Evolutionary conservation across 2,113 vertebrate species (phyloP).

Genomic region (Sakesphorus luctuosus): DNA sequence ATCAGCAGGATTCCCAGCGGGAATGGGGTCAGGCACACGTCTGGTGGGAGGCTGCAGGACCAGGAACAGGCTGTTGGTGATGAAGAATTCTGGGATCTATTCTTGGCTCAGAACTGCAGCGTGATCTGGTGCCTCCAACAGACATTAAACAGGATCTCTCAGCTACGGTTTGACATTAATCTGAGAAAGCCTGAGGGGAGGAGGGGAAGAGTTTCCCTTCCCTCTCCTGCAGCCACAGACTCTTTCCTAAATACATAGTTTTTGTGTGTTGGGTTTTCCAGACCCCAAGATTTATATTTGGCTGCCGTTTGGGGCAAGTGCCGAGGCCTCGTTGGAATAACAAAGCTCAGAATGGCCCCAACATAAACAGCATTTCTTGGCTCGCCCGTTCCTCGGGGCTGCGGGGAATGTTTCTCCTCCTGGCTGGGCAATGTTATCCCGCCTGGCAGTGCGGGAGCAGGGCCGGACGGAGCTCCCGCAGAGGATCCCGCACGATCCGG

Average conservation of each 20-base stretch:
- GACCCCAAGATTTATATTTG: background rate
- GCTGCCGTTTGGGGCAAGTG: background rate
- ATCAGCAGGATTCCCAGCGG: background rate
- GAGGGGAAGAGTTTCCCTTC: background rate
- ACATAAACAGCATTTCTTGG: background rate
- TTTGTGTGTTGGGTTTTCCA: background rate
- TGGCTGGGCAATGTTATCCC: background rate
- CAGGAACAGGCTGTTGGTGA: conserved; percentile 15
- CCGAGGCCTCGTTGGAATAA: background rate
- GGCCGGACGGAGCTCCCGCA: background rate
- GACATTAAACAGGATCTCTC: background rate
- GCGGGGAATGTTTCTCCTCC: background rate
- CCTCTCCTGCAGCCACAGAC: background rate
- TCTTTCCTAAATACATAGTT: background rate
- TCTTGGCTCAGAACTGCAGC: background rate
- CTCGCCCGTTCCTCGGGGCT: background rate
- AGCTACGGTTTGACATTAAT: background rate
- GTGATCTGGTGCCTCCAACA: background rate
- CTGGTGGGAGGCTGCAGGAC: background rate
- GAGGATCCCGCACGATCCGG: background rate
- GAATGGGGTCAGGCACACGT: background rate
- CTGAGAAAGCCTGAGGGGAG: background rate
- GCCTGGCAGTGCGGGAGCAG: background rate
- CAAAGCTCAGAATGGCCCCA: background rate
- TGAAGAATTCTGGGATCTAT: conserved; percentile 24